Percentiles rank a stretch among this genome's conserved stretches.
These are phyloP conservation scores for Microtus montanus DNA, from an alignment of 2,113 vertebrate genomes.

Conservation along the genomic window DNA sequence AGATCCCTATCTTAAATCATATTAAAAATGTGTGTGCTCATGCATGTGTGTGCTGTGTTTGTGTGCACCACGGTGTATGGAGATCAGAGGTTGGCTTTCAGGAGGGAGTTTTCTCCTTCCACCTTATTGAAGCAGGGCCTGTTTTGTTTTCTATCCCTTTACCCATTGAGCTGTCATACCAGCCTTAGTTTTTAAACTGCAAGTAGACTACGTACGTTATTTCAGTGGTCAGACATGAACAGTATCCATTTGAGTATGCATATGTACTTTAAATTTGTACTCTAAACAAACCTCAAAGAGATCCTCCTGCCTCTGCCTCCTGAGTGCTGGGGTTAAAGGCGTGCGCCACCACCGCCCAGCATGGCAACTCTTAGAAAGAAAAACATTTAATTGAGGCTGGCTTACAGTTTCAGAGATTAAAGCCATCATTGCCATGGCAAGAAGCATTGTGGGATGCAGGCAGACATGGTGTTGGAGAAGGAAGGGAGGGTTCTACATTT, in stretches of 20 bases:
- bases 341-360: too few species aligned
- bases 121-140: neutral
- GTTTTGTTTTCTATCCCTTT: neutral
- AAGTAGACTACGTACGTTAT: neutral
- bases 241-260: neutral
- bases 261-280: neutral
- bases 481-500: neutral
- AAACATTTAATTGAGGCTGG: neutral
- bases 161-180: neutral
- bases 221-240: neutral
- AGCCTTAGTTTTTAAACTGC: neutral
- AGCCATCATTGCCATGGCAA: neutral
- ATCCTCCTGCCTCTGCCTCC: too few species aligned
- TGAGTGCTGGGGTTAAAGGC: too few species aligned
- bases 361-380: neutral
- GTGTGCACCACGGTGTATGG: neutral
- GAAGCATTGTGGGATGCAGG: neutral
- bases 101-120: neutral
- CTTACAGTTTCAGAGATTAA: neutral
- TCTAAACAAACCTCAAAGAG: neutral
- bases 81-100: neutral
- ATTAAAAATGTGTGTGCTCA: neutral
- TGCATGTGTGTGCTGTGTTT: too few species aligned
- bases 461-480: neutral
- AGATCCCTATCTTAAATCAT: neutral